Percentiles rank a stretch among this genome's conserved stretches.
Conservation (phyloP, 1,140 invertebrate species). For the Cotesia glomerata region DNA sequence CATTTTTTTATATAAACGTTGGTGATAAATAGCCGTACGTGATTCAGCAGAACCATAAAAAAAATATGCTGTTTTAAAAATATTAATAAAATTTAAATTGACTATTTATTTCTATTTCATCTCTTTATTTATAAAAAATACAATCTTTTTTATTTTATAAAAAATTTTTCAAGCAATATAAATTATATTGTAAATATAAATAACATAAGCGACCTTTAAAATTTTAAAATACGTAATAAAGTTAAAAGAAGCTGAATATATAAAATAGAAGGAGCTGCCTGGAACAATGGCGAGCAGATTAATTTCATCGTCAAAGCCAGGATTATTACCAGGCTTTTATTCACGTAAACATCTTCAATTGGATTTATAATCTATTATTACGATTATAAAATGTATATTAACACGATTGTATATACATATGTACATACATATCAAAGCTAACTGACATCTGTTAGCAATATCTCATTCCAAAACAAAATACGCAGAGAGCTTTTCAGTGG, state of each 20-base stretch:
- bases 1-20: too few relatives aligned
- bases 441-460: constrained; percentile 40
- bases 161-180: background rate
- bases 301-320: background rate
- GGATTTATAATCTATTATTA: background rate
- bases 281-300: background rate
- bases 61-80: too few relatives aligned
- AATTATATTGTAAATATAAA: background rate
- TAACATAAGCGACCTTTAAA: background rate
- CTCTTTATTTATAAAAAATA: too few relatives aligned
- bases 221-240: background rate
- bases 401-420: background rate
- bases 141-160: background rate
- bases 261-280: background rate
- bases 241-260: too few relatives aligned
- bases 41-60: too few relatives aligned
- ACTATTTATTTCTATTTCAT: too few relatives aligned
- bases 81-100: too few relatives aligned
- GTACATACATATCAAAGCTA: background rate
- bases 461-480: constrained; percentile 40
- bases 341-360: background rate
- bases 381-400: background rate
- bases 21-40: too few relatives aligned
- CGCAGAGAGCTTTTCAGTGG: constrained; percentile 22
- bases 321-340: background rate